Conservation (phyloP, 2,888 invertebrate species). For the Chorisops tibialis region DNA sequence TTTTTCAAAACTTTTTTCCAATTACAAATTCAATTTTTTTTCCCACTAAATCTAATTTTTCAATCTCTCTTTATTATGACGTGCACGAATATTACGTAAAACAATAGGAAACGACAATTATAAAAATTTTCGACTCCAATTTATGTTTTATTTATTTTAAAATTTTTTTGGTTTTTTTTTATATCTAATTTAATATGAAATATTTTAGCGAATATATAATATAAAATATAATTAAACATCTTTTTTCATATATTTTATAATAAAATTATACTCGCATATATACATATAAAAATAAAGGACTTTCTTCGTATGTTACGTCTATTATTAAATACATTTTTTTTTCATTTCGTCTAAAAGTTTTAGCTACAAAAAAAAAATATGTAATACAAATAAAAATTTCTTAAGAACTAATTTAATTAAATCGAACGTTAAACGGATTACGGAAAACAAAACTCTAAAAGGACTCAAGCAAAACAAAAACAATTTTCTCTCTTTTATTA, state of each 20-base stretch:
- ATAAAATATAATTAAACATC: background rate
- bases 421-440: too few relatives aligned
- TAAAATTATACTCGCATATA: background rate
- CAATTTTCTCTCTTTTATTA: conserved; percentile 5
- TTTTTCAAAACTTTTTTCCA: too few relatives aligned
- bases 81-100: too few relatives aligned
- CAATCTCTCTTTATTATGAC: too few relatives aligned
- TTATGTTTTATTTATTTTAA: background rate
- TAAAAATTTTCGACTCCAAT: background rate
- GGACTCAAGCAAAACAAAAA: background rate
- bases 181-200: background rate
- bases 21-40: too few relatives aligned
- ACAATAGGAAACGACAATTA: background rate
- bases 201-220: background rate
- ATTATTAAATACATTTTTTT: background rate
- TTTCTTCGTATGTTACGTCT: background rate
- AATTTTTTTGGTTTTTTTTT: background rate
- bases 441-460: too few relatives aligned
- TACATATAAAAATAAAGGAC: background rate
- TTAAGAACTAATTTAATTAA: too few relatives aligned
- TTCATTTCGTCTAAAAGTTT: background rate
- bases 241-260: background rate
- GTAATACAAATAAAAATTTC: too few relatives aligned
- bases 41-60: too few relatives aligned
- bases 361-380: background rate